These are phyloP conservation scores for Cerceris rybyensis DNA, from an alignment of 2,888 invertebrate species.

Conservation along the genomic window DNA sequence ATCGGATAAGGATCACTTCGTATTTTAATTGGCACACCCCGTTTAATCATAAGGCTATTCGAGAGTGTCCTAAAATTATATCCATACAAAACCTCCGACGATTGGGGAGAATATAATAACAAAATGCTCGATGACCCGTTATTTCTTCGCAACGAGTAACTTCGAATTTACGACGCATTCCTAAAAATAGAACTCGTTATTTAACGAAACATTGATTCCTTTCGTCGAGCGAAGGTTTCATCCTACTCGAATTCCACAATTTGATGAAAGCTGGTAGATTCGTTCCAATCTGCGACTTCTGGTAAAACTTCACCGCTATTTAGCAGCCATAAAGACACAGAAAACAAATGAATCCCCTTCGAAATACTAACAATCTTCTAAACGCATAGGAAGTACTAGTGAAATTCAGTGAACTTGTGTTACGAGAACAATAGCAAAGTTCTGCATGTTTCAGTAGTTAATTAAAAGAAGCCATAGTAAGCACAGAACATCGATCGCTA, in stretches of 20 bases:
- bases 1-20: background rate
- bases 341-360: no score
- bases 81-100: constrained; percentile 6
- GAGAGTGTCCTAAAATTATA: constrained; percentile 1
- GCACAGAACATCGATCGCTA: no score
- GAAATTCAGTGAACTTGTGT: no score
- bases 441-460: no score
- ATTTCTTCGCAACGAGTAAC: background rate
- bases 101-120: constrained; percentile 34
- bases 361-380: no score
- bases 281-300: background rate
- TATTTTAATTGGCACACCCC: background rate
- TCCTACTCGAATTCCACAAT: background rate
- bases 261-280: constrained; percentile 1
- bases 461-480: no score
- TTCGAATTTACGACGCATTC: constrained; percentile 21
- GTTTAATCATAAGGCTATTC: background rate
- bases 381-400: no score
- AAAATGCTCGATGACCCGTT: constrained; percentile 27
- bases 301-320: constrained; percentile 1
- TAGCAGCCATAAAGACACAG: no score
- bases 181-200: background rate
- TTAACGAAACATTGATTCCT: background rate
- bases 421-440: no score
- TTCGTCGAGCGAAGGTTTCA: background rate